phyloP scores from a whole-genome alignment of 1,140 invertebrate species.

The Drosophila pachea region DNA sequence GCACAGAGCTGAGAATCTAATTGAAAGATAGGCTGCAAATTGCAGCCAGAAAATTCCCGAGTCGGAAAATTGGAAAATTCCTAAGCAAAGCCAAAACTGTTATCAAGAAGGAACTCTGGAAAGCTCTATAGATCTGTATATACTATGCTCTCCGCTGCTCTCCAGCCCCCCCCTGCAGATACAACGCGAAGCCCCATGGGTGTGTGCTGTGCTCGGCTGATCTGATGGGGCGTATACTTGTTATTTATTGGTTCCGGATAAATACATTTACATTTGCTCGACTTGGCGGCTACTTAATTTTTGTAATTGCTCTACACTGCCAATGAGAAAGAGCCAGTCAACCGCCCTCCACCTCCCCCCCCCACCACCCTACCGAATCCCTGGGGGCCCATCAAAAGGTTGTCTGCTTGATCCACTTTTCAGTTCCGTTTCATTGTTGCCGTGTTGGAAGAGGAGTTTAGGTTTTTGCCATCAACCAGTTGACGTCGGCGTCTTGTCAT shows the following conservation, averaged over 20 bases:
- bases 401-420: conserved; percentile 43
- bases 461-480: conserved; percentile 3
- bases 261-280: conserved; percentile 45
- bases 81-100: too few relatives aligned
- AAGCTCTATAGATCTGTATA: too few relatives aligned
- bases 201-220: conserved; percentile 2
- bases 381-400: conserved; percentile 35
- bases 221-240: conserved; percentile 37
- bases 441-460: conserved; percentile 7
- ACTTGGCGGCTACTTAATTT: conserved; percentile 56
- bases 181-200: too few relatives aligned
- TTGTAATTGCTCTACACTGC: conserved; percentile 44
- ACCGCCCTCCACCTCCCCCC: too few relatives aligned
- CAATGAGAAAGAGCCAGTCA: too few relatives aligned
- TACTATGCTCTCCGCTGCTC: too few relatives aligned
- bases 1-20: conserved; percentile 14
- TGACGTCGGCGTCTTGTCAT: conserved; percentile 39
- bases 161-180: too few relatives aligned
- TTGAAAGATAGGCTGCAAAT: conserved; percentile 24
- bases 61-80: too few relatives aligned
- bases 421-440: conserved; percentile 16
- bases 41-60: conserved; percentile 2
- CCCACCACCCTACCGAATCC: too few relatives aligned
- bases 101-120: too few relatives aligned
- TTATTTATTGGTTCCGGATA: conserved; percentile 61